These are phyloP conservation scores for Centrocercus urophasianus DNA, from an alignment of 2,113 vertebrate species.

Conservation along the genomic window DNA sequence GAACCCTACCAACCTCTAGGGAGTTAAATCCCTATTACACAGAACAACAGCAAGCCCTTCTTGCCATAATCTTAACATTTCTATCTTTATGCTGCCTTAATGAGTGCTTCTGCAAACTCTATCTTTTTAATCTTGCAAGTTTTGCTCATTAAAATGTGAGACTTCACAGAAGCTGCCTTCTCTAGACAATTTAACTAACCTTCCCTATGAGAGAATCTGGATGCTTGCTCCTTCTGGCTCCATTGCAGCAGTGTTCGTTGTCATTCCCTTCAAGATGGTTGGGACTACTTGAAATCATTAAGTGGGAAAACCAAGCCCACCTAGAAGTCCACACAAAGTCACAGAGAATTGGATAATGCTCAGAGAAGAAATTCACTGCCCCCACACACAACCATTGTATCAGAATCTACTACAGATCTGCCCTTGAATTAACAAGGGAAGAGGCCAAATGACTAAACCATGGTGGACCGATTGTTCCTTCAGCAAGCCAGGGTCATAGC, in stretches of 20 bases:
- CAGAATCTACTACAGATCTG: neutral
- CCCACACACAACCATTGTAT: neutral
- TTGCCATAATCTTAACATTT: neutral
- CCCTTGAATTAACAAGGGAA: neutral
- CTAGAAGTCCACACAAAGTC: neutral
- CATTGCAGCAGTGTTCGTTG: neutral
- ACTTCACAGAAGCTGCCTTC: neutral
- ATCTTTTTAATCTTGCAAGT: neutral
- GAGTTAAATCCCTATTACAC: neutral
- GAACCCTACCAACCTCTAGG: neutral
- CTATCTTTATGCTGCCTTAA: neutral
- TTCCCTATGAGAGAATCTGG: neutral
- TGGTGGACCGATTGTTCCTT: neutral
- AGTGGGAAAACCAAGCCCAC: neutral
- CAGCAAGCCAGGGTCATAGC: neutral
- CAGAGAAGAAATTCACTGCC: neutral
- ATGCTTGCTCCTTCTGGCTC: neutral
- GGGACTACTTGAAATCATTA: neutral
- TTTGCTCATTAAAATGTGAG: neutral
- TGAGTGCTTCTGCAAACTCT: neutral
- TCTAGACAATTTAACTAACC: neutral
- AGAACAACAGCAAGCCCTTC: neutral
- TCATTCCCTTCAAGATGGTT: neutral
- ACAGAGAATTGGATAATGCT: neutral
- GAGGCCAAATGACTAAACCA: rapidly evolving